These are phyloP conservation scores for Germaria angustata DNA, from an alignment of 2,888 invertebrate species.

Conservation along the genomic window DNA sequence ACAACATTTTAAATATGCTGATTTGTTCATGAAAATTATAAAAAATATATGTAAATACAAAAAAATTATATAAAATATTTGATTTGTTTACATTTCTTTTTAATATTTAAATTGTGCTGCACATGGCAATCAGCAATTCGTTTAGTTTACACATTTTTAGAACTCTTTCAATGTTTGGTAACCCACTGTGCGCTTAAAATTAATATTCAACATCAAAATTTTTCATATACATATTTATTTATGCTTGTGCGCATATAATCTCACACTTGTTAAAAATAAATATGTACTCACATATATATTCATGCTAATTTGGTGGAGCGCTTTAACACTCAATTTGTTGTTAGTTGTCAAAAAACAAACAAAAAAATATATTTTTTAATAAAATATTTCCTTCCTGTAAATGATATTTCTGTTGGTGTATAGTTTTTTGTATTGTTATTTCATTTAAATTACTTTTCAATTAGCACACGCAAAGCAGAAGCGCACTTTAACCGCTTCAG, in stretches of 20 bases:
- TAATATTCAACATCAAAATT: slow-evolving; percentile 33
- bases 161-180: neutral
- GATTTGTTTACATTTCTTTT: neutral
- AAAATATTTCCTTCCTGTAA: slow-evolving; percentile 47
- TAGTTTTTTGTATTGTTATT: neutral
- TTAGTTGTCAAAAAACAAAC: slow-evolving; percentile 11
- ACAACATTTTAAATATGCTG: no score
- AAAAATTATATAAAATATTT: neutral
- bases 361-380: neutral
- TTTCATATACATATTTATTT: neutral
- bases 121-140: neutral
- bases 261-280: slow-evolving; percentile 35
- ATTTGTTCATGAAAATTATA: no score
- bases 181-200: slow-evolving; percentile 37
- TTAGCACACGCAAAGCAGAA: slow-evolving; percentile 25
- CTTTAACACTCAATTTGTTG: slow-evolving; percentile 36
- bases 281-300: no score
- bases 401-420: neutral
- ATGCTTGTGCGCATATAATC: slow-evolving; percentile 18
- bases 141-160: slow-evolving; percentile 3
- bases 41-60: no score
- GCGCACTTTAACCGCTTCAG: slow-evolving; percentile 22
- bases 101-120: neutral
- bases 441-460: slow-evolving; percentile 30
- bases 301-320: slow-evolving; percentile 27